Conservation (phyloP, 2,888 invertebrate species). For the Meloe dianella region DNA sequence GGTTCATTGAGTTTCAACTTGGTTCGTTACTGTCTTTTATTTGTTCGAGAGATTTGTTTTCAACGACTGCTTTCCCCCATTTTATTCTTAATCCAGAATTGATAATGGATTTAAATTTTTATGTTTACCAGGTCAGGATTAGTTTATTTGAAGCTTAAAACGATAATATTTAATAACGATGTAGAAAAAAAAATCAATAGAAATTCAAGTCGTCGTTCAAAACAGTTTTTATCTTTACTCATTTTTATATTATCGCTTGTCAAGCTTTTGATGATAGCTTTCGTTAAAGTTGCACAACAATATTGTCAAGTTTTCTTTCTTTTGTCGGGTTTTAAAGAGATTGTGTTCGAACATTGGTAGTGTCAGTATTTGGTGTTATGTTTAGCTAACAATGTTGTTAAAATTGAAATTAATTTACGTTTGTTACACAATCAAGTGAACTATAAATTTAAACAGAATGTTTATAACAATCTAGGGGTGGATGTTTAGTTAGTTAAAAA, state of each 20-base stretch:
- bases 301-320: too few species aligned
- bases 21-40: conserved; percentile 21
- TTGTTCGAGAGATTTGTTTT: conserved; percentile 30
- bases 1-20: conserved; percentile 28
- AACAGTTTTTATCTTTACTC: neutral
- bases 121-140: neutral
- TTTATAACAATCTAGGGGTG: conserved; percentile 12
- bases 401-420: conserved; percentile 10
- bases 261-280: neutral
- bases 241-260: neutral
- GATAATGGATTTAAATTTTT: neutral
- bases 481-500: conserved; percentile 14
- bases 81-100: neutral
- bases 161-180: neutral
- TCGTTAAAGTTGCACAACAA: too few species aligned
- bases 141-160: neutral
- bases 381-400: neutral
- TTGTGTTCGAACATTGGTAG: neutral
- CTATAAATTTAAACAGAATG: conserved; percentile 12
- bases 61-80: conserved; percentile 13
- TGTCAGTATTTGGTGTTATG: too few species aligned
- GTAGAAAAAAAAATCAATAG: neutral
- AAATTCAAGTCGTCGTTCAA: conserved; percentile 3
- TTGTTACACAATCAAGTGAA: conserved; percentile 6
- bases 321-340: too few species aligned